Percentiles rank a stretch among this genome's conserved stretches.
Evolutionary conservation across 2,113 vertebrate species (phyloP).

Genomic region (Vulpes vulpes): DNA sequence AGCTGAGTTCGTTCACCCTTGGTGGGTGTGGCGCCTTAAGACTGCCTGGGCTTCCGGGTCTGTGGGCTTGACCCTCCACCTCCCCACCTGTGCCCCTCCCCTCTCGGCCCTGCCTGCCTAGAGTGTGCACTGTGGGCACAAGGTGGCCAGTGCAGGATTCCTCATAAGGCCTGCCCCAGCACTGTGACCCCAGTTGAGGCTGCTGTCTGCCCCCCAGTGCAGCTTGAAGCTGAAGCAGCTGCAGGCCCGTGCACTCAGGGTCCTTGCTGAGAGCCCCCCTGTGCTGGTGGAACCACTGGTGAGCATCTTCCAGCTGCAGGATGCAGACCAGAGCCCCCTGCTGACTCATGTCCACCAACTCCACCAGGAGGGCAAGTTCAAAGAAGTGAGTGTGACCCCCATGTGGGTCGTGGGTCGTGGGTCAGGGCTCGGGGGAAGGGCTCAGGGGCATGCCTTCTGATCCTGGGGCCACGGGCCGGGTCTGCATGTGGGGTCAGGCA

Average conservation of each 20-base stretch:
- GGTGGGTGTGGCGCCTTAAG: background rate
- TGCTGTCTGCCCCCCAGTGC: slow-evolving; percentile 30
- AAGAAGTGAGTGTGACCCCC: slow-evolving; percentile 3
- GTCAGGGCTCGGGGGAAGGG: background rate
- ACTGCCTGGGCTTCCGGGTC: background rate
- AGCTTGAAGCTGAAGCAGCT: slow-evolving; percentile 71
- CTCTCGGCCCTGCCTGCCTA: background rate
- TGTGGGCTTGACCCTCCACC: background rate
- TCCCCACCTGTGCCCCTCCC: background rate
- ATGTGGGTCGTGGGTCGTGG: accelerated
- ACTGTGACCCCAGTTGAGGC: background rate
- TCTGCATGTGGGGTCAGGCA: accelerated
- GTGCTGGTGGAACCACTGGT: slow-evolving; percentile 81
- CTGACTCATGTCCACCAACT: slow-evolving; percentile 77
- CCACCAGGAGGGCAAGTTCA: slow-evolving; percentile 81
- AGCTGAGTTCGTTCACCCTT: accelerated
- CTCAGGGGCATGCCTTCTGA: background rate
- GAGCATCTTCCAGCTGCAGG: slow-evolving; percentile 84
- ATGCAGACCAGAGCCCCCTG: slow-evolving; percentile 75
- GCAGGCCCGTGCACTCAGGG: slow-evolving; percentile 66
- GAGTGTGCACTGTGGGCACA: accelerated
- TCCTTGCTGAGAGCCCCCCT: slow-evolving; percentile 75
- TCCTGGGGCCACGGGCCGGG: accelerated
- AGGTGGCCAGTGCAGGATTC: background rate
- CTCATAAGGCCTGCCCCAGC: background rate